Percentiles rank a stretch among this genome's conserved stretches.
phyloP scores from a whole-genome alignment of 2,797 vertebrate species.

The Simalia tracyae region DNA sequence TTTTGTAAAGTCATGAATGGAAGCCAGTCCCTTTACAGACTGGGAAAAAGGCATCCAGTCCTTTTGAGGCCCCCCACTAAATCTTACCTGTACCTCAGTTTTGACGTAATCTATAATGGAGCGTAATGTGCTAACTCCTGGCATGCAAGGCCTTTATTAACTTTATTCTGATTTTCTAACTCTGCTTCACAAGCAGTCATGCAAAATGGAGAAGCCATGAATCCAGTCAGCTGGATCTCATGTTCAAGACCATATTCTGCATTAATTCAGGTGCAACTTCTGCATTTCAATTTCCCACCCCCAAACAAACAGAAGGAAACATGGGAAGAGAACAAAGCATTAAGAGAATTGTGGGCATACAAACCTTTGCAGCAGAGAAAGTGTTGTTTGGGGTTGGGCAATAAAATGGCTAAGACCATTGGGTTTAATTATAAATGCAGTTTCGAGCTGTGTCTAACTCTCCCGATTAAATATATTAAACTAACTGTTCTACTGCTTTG shows the following conservation, averaged over 20 bases:
- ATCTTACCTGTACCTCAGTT: constrained; percentile 15
- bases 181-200: constrained; percentile 37
- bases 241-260: background rate
- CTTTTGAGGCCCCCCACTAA: background rate
- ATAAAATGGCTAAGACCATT: constrained; percentile 26
- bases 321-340: background rate
- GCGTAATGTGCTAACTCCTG: constrained; percentile 18
- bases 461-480: constrained; percentile 51
- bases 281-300: background rate
- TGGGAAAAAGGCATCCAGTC: background rate
- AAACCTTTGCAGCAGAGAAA: background rate
- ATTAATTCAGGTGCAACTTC: background rate
- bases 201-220: constrained; percentile 17
- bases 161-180: constrained; percentile 32
- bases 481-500: constrained; percentile 49
- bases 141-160: constrained; percentile 28
- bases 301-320: constrained; percentile 9
- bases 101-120: constrained; percentile 23
- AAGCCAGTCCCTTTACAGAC: background rate
- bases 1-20: background rate
- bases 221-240: background rate
- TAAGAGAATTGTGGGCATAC: background rate
- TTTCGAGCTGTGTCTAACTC: background rate
- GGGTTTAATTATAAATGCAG: constrained; percentile 39
- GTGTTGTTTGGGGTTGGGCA: background rate